phyloP scores from a whole-genome alignment of 1,140 invertebrate species.

The Drosophila obscura region DNA sequence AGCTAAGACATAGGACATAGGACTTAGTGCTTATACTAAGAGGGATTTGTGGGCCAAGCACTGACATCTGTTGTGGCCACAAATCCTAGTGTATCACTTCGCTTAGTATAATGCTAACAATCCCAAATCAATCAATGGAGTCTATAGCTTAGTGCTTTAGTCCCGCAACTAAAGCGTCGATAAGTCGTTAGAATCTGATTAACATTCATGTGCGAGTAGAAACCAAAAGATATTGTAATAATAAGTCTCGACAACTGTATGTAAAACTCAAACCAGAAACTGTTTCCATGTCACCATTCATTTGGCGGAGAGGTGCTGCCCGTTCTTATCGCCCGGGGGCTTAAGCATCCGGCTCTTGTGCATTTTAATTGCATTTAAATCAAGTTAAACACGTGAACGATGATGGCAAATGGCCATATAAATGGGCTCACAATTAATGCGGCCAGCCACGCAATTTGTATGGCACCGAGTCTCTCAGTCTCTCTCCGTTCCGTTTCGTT shows the following conservation, averaged over 20 bases:
- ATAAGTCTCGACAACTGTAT: constrained; percentile 25
- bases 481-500: neutral
- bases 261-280: neutral
- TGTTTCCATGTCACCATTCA: constrained; percentile 6
- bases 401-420: constrained; percentile 42
- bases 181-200: constrained; percentile 45
- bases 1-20: neutral
- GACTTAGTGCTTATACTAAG: constrained; percentile 12
- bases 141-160: constrained; percentile 73
- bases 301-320: too few relatives aligned
- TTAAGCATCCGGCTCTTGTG: neutral
- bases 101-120: constrained; percentile 28
- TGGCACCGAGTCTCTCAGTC: constrained; percentile 3
- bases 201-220: constrained; percentile 40
- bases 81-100: constrained; percentile 17
- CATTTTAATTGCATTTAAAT: constrained; percentile 56
- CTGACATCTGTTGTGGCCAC: too few relatives aligned
- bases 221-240: constrained; percentile 76
- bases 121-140: constrained; percentile 56
- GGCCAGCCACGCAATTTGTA: constrained; percentile 61
- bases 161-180: constrained; percentile 46
- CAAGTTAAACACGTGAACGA: constrained; percentile 28
- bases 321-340: too few relatives aligned
- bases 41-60: neutral
- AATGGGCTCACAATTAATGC: constrained; percentile 61